Conservation (phyloP, 2,113 vertebrate genomes). For the Anseranas semipalmata region DNA sequence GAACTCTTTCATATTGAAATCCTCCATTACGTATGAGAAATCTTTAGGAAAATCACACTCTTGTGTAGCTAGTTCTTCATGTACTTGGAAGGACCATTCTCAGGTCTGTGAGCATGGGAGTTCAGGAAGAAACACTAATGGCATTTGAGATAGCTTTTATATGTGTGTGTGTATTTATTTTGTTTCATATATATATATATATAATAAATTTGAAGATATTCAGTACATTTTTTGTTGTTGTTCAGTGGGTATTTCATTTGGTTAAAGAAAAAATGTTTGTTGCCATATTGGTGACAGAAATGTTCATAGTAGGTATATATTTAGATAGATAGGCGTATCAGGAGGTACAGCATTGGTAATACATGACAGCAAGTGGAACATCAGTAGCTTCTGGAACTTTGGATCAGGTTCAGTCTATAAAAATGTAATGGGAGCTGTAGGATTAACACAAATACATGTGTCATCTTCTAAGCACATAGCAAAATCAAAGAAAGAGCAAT, state of each 20-base stretch:
- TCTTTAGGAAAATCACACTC: not conserved
- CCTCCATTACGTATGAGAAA: not conserved
- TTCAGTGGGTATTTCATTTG: not conserved
- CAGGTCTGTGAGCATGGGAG: not conserved
- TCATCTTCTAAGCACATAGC: not conserved
- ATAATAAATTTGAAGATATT: not conserved
- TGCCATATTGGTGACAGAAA: not conserved
- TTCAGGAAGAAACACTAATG: not conserved
- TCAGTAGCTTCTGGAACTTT: not conserved
- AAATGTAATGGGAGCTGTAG: not conserved
- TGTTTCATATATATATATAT: too few relatives aligned
- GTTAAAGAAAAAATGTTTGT: too few relatives aligned
- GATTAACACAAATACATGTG: not conserved
- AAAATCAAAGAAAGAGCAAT: not conserved
- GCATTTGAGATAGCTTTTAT: not conserved
- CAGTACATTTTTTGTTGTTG: not conserved
- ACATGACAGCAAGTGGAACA: not conserved
- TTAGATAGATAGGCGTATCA: not conserved
- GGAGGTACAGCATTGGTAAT: not conserved
- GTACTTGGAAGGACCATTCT: not conserved
- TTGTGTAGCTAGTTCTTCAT: not conserved
- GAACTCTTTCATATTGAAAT: constrained; percentile 1
- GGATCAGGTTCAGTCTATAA: not conserved
- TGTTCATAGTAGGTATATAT: not conserved
- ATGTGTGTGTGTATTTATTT: rapidly evolving